Evolutionary conservation across 2,888 invertebrate genomes (phyloP).

Genomic region (Odontothrips loti): DNA sequence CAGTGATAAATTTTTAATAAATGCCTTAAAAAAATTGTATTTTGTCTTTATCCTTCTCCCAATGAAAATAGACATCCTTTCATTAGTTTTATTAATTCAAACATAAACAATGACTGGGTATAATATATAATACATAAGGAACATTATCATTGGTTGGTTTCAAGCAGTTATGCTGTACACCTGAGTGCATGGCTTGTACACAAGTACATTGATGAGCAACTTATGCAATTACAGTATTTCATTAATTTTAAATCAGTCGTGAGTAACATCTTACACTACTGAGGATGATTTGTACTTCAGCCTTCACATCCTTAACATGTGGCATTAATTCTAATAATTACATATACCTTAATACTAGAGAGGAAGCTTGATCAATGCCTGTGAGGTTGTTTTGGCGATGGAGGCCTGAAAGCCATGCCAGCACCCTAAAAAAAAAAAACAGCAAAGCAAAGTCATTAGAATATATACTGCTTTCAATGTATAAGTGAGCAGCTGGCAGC

Average conservation of each 20-base stretch:
- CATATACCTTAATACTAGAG: no score
- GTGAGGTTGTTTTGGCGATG: no score
- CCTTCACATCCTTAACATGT: no score
- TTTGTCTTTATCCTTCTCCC: background rate
- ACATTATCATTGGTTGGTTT: no score
- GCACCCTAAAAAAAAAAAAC: background rate
- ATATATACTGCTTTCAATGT: background rate
- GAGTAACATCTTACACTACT: background rate
- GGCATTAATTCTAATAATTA: no score
- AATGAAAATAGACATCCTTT: background rate
- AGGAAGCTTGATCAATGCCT: no score
- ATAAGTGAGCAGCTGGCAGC: background rate
- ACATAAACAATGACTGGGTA: background rate
- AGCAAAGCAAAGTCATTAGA: background rate
- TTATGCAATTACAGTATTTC: background rate
- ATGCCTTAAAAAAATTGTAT: conserved; percentile 32
- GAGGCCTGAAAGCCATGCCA: background rate
- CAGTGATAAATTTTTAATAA: conserved; percentile 34
- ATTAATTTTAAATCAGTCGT: background rate
- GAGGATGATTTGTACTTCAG: no score
- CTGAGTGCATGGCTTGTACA: no score
- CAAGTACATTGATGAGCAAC: background rate
- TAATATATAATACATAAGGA: no score
- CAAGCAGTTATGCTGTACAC: no score
- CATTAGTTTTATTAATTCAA: background rate